Evolutionary conservation across 1,140 invertebrate species (phyloP), one percentile per base, ranked within the genome.

Genomic region (Battus philenor): DNA sequence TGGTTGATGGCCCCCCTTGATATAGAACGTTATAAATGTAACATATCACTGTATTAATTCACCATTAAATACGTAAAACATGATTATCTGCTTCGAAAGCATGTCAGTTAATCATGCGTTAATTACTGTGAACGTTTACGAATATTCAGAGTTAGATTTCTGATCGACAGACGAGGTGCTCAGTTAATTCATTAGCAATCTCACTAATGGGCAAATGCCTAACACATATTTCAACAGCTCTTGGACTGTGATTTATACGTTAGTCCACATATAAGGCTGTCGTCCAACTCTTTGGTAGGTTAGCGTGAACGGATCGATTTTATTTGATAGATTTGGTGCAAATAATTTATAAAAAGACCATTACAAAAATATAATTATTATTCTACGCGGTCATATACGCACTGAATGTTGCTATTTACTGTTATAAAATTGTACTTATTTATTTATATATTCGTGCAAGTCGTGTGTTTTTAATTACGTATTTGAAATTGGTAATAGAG

Each of bases 141-240:
- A 39, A 38, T 38, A 39, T 26, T 26, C 36, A 26, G 36, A 10
- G 13, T 36, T n/a, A n/a, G n/a, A n/a, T n/a, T 36, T 36, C 33
- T 36, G n/a, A 36, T 36, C 33, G 17, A 5, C 9, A 10, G 12
- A 3, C 20, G 36, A 24, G 36, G 36, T 39, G 22, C 20, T 26
- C 36, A 20, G 22, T 12, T 39, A 39, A 39, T 39, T 39, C 36
- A 39, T 39, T 39, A 39, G 36, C 36, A 39, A 39, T 39, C 36
- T 26, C 36, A 24, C 36, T 39, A 39, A 39, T 39, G 20, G 36
- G 22, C 36, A 39, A 39, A 39, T 39, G 15, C 22, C 36, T 39
- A 24, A 26, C 36, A 39, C 20, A 39, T 26, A 22, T 26, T 39
- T 24, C 12, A 39, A 39, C 24, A 36, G 20, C 33, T 36, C 33